Base-by-base conservation (phyloP, 1,140 invertebrate genomes). In the Papilio polyxenes region DNA sequence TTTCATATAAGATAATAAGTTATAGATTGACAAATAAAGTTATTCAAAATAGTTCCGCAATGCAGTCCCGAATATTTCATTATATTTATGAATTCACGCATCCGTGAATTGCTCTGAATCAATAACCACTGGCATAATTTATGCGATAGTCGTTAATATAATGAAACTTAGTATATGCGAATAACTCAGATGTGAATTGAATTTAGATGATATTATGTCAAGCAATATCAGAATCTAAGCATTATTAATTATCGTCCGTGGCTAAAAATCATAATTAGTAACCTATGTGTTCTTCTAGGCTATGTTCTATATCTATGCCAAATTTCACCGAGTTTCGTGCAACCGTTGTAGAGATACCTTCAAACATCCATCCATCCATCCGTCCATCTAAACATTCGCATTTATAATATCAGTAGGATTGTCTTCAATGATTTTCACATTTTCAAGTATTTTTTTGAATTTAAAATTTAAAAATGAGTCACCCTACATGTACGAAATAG, bases 1-100 rank as follows among this genome's bases (percentile, higher is more conserved):
- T 31, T 31, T 31, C n/a, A n/a, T 31, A 31, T 31, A 31, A 31
- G 23, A 31, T 31, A 31, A 31, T 31, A 31, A 31, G 23, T 10
- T 7, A 56, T n/a, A 59, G 15, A 59, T 1, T 40, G 31, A 31
- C 23, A 23, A 13, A 65, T 65, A 11, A 72, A 69, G 37, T 72
- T 72, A 37, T 72, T 72, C 11, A 40, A 5, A 72, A 72, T 72
- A 72, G 65, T 37, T 15, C 65, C 31, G 65, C 65, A 72, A 37
- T 72, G 65, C 65, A 72, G 65, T 37, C 23, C 65, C 65, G 4
- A 65, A 72, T 69, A 65, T 65, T 65, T 69, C 31, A 69, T 69
- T 40, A 69, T 69, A n/a, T 72, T 62, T 17, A 72, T 17, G 53
- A 56, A 56, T 37, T 11, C 31, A 15, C 11, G 31, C 23, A 7